phyloP scores from a whole-genome alignment of 2,113 vertebrate genomes.

The Mustelus asterias region DNA sequence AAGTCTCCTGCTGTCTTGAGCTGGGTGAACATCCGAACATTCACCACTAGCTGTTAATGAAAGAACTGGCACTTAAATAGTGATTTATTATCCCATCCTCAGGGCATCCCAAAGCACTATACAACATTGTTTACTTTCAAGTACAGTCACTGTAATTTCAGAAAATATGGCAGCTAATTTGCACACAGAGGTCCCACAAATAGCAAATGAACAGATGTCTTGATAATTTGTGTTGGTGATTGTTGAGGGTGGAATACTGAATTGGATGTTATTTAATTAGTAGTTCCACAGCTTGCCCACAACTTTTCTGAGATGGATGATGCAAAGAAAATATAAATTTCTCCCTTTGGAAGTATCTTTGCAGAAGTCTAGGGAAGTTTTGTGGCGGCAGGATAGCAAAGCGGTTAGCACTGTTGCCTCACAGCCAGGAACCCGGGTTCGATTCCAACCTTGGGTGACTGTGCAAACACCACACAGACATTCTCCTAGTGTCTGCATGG shows the following conservation, averaged over 20 bases:
- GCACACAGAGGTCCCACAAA: background rate
- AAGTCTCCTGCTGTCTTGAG: background rate
- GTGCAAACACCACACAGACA: no score
- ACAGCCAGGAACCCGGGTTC: no score
- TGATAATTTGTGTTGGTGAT: background rate
- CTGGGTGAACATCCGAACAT: background rate
- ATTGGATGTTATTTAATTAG: background rate
- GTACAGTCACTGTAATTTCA: background rate
- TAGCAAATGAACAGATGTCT: constrained; percentile 30
- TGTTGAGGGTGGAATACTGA: background rate
- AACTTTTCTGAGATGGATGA: background rate
- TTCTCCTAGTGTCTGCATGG: no score
- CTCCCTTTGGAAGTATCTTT: background rate
- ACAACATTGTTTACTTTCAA: background rate
- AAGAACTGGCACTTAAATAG: background rate
- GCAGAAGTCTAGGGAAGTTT: background rate
- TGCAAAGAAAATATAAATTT: background rate
- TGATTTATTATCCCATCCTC: background rate
- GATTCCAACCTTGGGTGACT: no score
- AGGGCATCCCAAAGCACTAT: background rate
- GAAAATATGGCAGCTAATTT: background rate
- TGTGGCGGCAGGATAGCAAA: no score
- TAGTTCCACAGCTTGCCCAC: background rate
- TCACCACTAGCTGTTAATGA: background rate
- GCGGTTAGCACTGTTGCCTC: no score